Evolutionary conservation across 2,113 vertebrate species (phyloP), one percentile per base, ranked within the genome.

Genomic region (Amphiprion ocellaris): DNA sequence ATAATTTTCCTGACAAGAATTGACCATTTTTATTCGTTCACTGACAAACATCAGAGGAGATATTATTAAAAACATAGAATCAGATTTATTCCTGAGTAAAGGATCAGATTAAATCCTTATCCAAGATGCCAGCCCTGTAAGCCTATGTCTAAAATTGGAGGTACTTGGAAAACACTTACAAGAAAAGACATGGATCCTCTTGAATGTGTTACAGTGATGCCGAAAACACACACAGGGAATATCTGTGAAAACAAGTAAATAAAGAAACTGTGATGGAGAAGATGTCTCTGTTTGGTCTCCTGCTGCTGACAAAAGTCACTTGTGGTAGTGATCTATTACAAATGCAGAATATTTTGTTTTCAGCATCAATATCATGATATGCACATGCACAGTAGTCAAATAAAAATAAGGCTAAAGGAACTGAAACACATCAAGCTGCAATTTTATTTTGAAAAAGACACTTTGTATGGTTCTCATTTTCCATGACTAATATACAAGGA

Each of bases 151-250:
- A 21, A 74, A 52, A 72, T 33, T 37, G 4, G 26, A 79, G 8
- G 33, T 4, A 64, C 14, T 24, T 61, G 24, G 17, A 16, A 74
- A 50, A 79, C 39, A 93, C 94, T 93, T 82, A 96, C 95, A 92
- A 96, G 90, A 94, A 96, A 96, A 92, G 94, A 96, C 95, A 96
- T 95, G 87, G 93, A 90, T 94, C 92, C 92, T 85, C 81, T 80
- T 79, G 90, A 72, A 49, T 59, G 67, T 74, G 81, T 88, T 50
- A 84, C 90, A 88, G 70, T 46, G 59, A 79, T 63, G 37, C 70
- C 10, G 69, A 81, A 90, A 94, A 79, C 65, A 82, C 46, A 50
- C 65, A 55, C 66, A 74, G 50, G 21, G 62, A 74, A 84, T 61
- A 80, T 73, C 93, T 93, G 82, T 50, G 59, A 72, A 88, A 71